Base-by-base conservation (phyloP, 2,888 invertebrate species). In the Cephus runcator region DNA sequence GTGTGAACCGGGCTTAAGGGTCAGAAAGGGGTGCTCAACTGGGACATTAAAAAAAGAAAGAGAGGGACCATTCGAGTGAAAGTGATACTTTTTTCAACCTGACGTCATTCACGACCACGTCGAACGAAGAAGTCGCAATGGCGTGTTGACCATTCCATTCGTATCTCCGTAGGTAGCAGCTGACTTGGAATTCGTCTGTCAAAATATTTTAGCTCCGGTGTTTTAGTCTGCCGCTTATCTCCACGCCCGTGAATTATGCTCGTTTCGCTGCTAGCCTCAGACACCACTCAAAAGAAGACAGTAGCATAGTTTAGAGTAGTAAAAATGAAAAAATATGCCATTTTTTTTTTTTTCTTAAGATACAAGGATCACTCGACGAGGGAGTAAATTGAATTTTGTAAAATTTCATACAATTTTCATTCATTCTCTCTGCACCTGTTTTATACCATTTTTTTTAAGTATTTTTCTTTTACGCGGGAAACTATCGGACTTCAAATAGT, bases 121-220 rank as follows among this genome's bases (percentile, higher is more conserved):
- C 1, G 12, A 23, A 71, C 71, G 71, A 71, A 40, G 9, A 56
- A 56, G 56, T 56, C 23, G 71, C 71, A 34, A 71, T 71, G 33
- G 31, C 12, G 15, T 34, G 71, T 31, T 34, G 71, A 79, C 79
- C 77, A 73, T 77, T 76, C 76, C 69, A 69, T 73, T 31, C 77
- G 79, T 79, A 75, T 79, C 79, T 79, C 77, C 69, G 68, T 80
- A 56, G 79, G 40, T 73, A 73, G 56, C 34, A 33, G 33, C 35
- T 35, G 74, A 77, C 69, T 80, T 79, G 81, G 81, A 82, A 82
- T 82, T 82, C 73, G 82, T 81, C 75, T 76, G 82, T 82, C 80
- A 80, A 82, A 82, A 82, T 82, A 82, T 82, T 82, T 82, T 78
- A 75, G 79, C 75, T 77, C 73, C 56, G 12, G 71, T 34, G 71